These are phyloP conservation scores for Chydorus sphaericus DNA, from an alignment of 2,888 invertebrate genomes.

Conservation along the genomic window DNA sequence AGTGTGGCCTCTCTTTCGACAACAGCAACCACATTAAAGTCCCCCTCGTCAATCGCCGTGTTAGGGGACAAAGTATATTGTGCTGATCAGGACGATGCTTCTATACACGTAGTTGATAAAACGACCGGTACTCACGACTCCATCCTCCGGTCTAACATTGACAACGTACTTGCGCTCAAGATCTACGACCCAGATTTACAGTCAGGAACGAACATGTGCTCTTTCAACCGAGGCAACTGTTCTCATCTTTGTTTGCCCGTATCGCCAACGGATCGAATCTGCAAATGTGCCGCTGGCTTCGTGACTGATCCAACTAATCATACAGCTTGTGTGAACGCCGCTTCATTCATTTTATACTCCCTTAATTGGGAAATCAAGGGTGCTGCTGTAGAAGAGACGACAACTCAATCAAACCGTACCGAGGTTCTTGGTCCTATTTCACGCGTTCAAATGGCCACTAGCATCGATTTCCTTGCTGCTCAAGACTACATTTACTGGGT, in stretches of 20 bases:
- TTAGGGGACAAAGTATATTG: conserved; percentile 48
- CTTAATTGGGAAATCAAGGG: conserved; percentile 62
- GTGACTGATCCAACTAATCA: conserved; percentile 36
- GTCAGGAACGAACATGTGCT: conserved; percentile 42
- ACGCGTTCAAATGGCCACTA: conserved; percentile 55
- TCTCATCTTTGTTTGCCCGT: conserved; percentile 59
- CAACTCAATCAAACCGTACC: conserved; percentile 23
- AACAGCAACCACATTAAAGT: conserved; percentile 23
- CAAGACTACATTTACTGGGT: conserved; percentile 52
- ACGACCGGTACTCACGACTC: conserved; percentile 35
- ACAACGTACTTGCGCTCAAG: conserved; percentile 47
- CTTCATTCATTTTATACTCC: conserved; percentile 58
- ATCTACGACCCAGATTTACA: conserved; percentile 55
- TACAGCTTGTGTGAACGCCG: conserved; percentile 37
- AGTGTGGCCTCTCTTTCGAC: conserved; percentile 24
- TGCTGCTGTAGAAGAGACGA: conserved; percentile 33
- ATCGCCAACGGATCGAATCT: conserved; percentile 39
- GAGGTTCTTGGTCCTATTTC: conserved; percentile 52
- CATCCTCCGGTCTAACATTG: conserved; percentile 45
- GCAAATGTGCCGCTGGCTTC: conserved; percentile 64
- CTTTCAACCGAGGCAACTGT: conserved; percentile 41
- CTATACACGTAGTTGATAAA: conserved; percentile 47
- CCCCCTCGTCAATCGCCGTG: conserved; percentile 49
- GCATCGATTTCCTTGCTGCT: conserved; percentile 54
- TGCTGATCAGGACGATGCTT: conserved; percentile 46